These are phyloP conservation scores for Theristicus caerulescens DNA, from an alignment of 2,113 vertebrate species.

Conservation along the genomic window DNA sequence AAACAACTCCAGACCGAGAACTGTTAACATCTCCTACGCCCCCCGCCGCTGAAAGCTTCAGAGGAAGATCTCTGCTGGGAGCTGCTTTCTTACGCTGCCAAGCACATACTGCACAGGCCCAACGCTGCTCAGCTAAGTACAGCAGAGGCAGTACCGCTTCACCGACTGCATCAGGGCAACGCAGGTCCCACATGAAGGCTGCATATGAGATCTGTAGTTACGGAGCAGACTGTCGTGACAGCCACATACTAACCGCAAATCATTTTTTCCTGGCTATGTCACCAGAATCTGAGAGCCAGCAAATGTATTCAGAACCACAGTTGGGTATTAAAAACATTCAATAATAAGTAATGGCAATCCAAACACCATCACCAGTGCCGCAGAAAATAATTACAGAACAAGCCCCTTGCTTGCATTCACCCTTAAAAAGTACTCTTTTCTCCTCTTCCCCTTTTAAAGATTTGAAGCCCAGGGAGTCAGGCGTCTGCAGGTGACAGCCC, in stretches of 20 bases:
- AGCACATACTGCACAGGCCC: background rate
- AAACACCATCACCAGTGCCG: background rate
- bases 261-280: slow-evolving; percentile 15
- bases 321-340: background rate
- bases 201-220: fast-evolving
- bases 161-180: background rate
- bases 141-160: background rate
- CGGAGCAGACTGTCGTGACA: background rate
- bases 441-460: background rate
- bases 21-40: background rate
- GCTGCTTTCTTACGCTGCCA: background rate
- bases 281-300: background rate
- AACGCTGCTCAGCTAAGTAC: background rate
- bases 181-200: background rate
- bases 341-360: background rate
- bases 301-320: background rate
- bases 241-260: background rate
- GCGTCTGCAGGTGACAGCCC: background rate
- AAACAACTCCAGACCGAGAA: background rate
- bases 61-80: background rate
- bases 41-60: background rate
- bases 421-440: background rate
- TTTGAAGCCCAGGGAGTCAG: background rate
- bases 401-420: background rate
- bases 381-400: background rate